Base-by-base conservation (phyloP, 2,888 invertebrate species). In the Papilio gigon region DNA sequence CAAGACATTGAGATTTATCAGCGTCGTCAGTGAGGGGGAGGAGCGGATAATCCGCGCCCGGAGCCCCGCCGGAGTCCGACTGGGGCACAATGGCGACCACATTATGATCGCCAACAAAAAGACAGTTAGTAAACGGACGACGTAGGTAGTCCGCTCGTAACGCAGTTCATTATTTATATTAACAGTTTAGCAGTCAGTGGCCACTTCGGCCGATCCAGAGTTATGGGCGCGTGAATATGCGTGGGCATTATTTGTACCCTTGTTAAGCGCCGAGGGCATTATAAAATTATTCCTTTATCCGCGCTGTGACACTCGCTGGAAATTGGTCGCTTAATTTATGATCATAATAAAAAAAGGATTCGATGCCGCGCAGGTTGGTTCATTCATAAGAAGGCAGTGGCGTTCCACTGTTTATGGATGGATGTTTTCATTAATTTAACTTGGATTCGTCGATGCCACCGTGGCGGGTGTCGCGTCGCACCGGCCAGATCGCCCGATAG, bases 331-430 rank as follows among this genome's bases (percentile, higher is more conserved):
- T 85, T 90, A 88, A 92, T 91, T 91, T 92, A 92, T 91, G 87
- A 81, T 84, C 77, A 83, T 84, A 89, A 90, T 92, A 90, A 92
- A 92, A 37, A 91, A 91, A 90, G 90, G 90, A 90, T 87, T 87
- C 87, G 84, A 87, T 83, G 80, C 87, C 86, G 88, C 84, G 81
- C 88, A 84, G 86, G 86, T 84, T 88, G 91, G 92, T 87, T 90
- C 93, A 93, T 93, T 93, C 93, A 93, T 92, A 91, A 92, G 89
- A 87, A 87, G 83, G 90, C 87, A 87, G 90, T 89, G 92, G 92
- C 92, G 92, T 92, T 91, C 81, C 89, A 88, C 87, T 89, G 90
- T 90, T 90, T 90, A 90, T 90, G 88, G 87, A 86, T 88, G 88
- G 85, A 92, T 92, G 90, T 91, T 91, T 91, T 91, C 90, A 92